Evolutionary conservation across 92 coral and sea anemone species (phyloP), one percentile per base, ranked within the genome.

Genomic region (Paragorgia papillata): DNA sequence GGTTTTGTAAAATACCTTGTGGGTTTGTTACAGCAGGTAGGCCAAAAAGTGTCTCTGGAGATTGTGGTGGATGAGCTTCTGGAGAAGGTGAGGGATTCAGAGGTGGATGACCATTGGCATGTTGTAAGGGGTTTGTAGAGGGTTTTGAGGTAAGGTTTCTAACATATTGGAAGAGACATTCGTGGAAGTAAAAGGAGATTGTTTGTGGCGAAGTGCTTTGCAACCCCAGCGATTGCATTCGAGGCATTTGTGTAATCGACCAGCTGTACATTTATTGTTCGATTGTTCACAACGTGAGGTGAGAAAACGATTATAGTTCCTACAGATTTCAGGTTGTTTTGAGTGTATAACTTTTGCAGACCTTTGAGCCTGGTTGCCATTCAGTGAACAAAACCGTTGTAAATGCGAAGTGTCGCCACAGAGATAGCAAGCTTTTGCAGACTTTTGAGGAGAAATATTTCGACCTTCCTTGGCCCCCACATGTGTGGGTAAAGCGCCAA

Each of bases 181-280:
- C 3, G 35, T 63, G 55, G 87, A 9, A 17, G 69, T 33, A n/a
- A n/a, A n/a, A 37, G 53, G 57, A 44, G 34, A 27, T 66, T 53
- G 75, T 13, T 80, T 9, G 51, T 83, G 83, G 30, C 48, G 48
- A 64, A 84, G 41, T 31, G 84, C 84, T 79, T 68, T 84, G 55
- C 84, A 84, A 14, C 84, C 84, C 71, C n/a, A n/a, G 41, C 67
- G 70, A 30, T 84, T 69, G 39, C 88, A 84, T 28, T 54, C 44
- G 28, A 46, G 56, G 49, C 80, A 82, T 35, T 75, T 58, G 80
- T 82, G 84, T 33, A 64, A 64, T 10, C 86, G 75, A 30, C 83
- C 80, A 31, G 63, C 39, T 26, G 69, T 25, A 65, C 86, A 85
- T 58, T 81, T 81, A 74, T 85, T 85, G 59, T 75, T 67, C 58